Evolutionary conservation across 2,113 vertebrate genomes (phyloP).

Genomic region (Pyxicephalus adspersus): DNA sequence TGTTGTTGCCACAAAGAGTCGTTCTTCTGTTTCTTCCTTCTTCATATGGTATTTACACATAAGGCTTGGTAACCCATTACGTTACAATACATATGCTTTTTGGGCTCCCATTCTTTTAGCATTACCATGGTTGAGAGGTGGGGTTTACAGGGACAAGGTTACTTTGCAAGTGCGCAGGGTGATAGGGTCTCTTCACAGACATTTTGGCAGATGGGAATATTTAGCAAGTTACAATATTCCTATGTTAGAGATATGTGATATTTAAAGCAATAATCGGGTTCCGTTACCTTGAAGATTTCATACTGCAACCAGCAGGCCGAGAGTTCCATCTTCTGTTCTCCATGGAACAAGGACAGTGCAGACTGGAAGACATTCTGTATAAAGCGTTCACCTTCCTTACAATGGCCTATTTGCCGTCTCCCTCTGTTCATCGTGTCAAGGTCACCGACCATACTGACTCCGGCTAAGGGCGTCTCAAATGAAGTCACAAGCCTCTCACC

Average conservation of each 20-base stretch:
- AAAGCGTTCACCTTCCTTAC: slow-evolving; percentile 87
- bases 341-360: slow-evolving; percentile 73
- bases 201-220: no score
- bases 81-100: no score
- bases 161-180: no score
- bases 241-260: background rate
- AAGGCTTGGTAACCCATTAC: no score
- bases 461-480: slow-evolving; percentile 65
- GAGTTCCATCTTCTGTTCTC: slow-evolving; percentile 73
- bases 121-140: no score
- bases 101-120: no score
- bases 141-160: no score
- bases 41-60: no score
- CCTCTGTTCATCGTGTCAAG: slow-evolving; percentile 72
- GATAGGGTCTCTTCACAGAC: no score
- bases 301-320: slow-evolving; percentile 85
- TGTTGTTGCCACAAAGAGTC: no score
- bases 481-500: slow-evolving; percentile 76
- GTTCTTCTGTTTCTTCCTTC: no score
- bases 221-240: no score
- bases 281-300: slow-evolving; percentile 87
- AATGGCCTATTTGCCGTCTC: slow-evolving; percentile 74
- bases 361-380: slow-evolving; percentile 80
- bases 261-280: background rate
- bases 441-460: slow-evolving; percentile 78